Evolutionary conservation across 2,113 vertebrate genomes (phyloP).

Genomic region (Nibea albiflora): DNA sequence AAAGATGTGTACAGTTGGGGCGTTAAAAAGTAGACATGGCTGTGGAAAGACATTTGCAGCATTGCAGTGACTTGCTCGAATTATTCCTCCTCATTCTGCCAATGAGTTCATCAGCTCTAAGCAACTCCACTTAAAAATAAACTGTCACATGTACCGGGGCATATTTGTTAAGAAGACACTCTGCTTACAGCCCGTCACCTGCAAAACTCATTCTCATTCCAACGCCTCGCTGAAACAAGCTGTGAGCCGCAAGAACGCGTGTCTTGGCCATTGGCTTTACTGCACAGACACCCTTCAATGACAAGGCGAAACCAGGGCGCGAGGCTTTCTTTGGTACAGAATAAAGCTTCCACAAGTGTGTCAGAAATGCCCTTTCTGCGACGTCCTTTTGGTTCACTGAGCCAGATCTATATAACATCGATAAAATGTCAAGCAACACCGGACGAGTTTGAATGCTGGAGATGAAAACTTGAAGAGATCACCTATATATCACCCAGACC

Average conservation of each 20-base stretch:
- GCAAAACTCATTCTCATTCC: slow-evolving; percentile 30
- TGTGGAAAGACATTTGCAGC: slow-evolving; percentile 31
- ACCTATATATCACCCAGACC: slow-evolving; percentile 9
- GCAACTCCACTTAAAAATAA: slow-evolving; percentile 68
- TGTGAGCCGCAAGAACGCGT: background rate
- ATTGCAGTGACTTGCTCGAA: slow-evolving; percentile 38
- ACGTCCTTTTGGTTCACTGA: slow-evolving; percentile 20
- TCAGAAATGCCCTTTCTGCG: slow-evolving; percentile 25
- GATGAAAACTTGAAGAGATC: slow-evolving; percentile 21
- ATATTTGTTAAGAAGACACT: slow-evolving; percentile 46
- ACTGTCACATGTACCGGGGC: slow-evolving; percentile 56
- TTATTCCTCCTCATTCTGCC: slow-evolving; percentile 62
- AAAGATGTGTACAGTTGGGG: background rate
- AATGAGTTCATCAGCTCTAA: slow-evolving; percentile 48
- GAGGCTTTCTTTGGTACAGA: background rate
- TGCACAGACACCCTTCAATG: background rate
- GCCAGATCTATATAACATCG: background rate
- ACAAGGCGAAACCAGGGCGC: background rate
- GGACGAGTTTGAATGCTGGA: slow-evolving; percentile 3
- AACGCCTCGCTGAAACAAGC: background rate
- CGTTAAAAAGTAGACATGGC: background rate
- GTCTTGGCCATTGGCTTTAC: background rate
- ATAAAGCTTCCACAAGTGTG: slow-evolving; percentile 2
- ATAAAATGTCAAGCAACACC: slow-evolving; percentile 21
- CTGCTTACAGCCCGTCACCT: slow-evolving; percentile 39